Evolutionary conservation across 2,888 invertebrate species (phyloP).

Genomic region (Patella depressa): DNA sequence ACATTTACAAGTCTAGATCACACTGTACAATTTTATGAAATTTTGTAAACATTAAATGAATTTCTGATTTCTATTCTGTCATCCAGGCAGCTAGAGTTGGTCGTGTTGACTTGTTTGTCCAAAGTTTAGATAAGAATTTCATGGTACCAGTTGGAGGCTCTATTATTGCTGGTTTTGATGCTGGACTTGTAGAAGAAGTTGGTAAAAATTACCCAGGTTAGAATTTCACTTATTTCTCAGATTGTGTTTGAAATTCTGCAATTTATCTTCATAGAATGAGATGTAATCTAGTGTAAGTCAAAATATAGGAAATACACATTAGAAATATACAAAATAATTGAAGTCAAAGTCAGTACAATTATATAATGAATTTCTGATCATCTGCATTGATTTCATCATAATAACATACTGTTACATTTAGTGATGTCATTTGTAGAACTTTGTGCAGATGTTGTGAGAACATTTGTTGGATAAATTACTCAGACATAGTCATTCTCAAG

Average conservation of each 20-base stretch:
- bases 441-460: background rate
- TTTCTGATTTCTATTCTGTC: slow-evolving; percentile 12
- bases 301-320: too few relatives aligned
- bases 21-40: background rate
- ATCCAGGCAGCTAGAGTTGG: slow-evolving; percentile 74
- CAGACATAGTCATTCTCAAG: background rate
- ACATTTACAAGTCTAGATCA: background rate
- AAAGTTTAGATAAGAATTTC: slow-evolving; percentile 88
- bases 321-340: too few relatives aligned
- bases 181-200: slow-evolving; percentile 76
- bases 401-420: too few relatives aligned
- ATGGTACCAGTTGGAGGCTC: slow-evolving; percentile 88
- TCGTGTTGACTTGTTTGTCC: slow-evolving; percentile 84
- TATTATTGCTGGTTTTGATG: slow-evolving; percentile 80
- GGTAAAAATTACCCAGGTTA: slow-evolving; percentile 81
- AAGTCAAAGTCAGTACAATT: too few relatives aligned
- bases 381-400: too few relatives aligned
- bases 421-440: background rate
- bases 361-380: too few relatives aligned
- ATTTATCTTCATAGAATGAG: too few relatives aligned
- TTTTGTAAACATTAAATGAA: background rate
- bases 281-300: too few relatives aligned
- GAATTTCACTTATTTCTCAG: too few relatives aligned
- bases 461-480: background rate
- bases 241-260: too few relatives aligned